Conservation (phyloP, 2,888 invertebrate species). For the Catonia carolina region DNA sequence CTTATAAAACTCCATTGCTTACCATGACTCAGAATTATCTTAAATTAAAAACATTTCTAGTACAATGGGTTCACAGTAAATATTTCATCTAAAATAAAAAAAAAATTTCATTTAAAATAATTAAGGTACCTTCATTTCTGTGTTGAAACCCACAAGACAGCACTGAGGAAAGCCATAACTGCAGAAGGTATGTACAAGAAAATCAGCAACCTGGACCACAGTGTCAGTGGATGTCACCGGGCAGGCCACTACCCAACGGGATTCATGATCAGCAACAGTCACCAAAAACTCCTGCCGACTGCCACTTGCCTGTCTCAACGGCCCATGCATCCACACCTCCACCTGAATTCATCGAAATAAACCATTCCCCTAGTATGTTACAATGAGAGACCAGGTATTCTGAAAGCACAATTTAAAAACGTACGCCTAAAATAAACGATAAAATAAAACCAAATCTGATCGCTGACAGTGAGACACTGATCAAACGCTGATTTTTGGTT, state of each 20-base stretch:
- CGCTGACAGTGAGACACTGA: not conserved
- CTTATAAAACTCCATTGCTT: no score
- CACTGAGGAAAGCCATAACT: conserved; percentile 28
- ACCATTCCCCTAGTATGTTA: not conserved
- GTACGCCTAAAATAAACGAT: no score
- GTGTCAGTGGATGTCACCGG: conserved; percentile 20
- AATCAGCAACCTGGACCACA: conserved; percentile 23
- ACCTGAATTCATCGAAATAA: conserved; percentile 22
- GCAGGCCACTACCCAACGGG: conserved; percentile 27
- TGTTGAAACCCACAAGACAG: conserved; percentile 16
- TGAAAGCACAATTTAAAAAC: not conserved
- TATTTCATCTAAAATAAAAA: no score
- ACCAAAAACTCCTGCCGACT: conserved; percentile 26
- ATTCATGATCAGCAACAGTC: conserved; percentile 28
- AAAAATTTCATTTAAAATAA: no score
- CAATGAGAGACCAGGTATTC: not conserved
- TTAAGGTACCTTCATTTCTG: no score
- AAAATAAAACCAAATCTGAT: not conserved
- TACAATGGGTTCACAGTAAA: no score
- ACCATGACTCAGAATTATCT: no score
- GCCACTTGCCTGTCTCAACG: conserved; percentile 26
- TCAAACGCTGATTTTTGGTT: not conserved
- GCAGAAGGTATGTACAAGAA: conserved; percentile 28
- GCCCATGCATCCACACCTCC: conserved; percentile 29
- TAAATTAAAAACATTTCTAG: no score